Percentiles rank a stretch among this genome's conserved stretches.
These are phyloP conservation scores for Cavia aperea DNA, from an alignment of 2,113 vertebrate species.

Conservation along the genomic window DNA sequence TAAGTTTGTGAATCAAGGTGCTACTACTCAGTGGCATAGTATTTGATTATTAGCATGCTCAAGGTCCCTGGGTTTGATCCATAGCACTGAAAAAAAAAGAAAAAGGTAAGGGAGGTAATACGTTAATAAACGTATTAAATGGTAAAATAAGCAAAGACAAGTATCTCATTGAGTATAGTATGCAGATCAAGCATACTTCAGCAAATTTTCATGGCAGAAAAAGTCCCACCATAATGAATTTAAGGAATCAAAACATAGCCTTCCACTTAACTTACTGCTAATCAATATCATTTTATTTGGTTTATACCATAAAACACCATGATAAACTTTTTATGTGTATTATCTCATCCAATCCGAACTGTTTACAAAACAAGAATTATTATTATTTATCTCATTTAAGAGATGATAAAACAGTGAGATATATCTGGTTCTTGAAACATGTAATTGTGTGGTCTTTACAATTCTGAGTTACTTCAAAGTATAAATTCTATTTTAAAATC, in stretches of 20 bases:
- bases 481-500: slow-evolving; percentile 13
- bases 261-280: not conserved
- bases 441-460: not conserved
- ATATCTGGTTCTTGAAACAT: not conserved
- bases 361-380: not conserved
- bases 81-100: not conserved
- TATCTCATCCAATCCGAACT: not conserved
- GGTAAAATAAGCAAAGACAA: not conserved
- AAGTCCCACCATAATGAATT: not conserved
- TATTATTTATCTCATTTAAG: not conserved
- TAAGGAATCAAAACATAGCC: slow-evolving; percentile 9
- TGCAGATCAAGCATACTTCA: not conserved
- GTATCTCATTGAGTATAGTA: not conserved
- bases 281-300: not conserved
- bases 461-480: slow-evolving; percentile 11
- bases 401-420: slow-evolving; percentile 7
- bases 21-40: not conserved
- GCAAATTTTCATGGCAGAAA: slow-evolving; percentile 28
- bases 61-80: not conserved
- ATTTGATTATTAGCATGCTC: not conserved
- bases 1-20: not conserved
- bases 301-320: not conserved
- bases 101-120: not conserved
- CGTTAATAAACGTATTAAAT: not conserved
- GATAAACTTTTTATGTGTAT: not conserved